Evolutionary conservation across 2,113 vertebrate species (phyloP).

Genomic region (Haemorhous mexicanus): DNA sequence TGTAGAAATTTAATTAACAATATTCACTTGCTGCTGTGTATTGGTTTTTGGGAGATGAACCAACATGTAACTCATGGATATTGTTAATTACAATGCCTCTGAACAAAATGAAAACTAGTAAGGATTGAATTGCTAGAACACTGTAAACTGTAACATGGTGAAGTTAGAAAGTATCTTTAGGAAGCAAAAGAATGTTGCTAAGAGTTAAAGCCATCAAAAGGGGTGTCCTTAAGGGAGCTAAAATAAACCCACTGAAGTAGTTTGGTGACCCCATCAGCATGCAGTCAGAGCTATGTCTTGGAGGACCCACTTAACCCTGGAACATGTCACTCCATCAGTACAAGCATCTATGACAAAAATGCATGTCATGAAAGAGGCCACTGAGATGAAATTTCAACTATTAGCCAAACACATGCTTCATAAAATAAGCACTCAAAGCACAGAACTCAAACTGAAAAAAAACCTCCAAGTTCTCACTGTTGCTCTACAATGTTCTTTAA

Average conservation of each 20-base stretch:
- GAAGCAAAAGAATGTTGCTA: neutral
- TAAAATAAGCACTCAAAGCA: neutral
- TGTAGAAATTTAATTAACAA: neutral
- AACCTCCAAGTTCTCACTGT: neutral
- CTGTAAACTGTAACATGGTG: neutral
- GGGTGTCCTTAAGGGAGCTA: neutral
- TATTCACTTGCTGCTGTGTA: neutral
- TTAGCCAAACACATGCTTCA: neutral
- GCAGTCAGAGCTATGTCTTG: neutral
- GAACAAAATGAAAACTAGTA: neutral
- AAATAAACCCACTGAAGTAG: neutral
- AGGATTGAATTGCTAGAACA: neutral
- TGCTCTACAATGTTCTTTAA: neutral
- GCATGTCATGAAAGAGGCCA: neutral
- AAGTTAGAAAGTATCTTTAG: neutral
- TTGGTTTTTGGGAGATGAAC: neutral
- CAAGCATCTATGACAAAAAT: constrained; percentile 5
- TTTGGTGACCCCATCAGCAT: neutral
- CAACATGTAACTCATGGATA: neutral
- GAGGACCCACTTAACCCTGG: neutral
- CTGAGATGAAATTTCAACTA: neutral
- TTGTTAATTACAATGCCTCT: neutral
- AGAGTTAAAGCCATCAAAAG: neutral
- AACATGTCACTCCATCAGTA: neutral
- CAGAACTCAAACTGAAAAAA: neutral